Evolutionary conservation across 2,113 vertebrate species (phyloP).

Genomic region (Ctenomys sociabilis): DNA sequence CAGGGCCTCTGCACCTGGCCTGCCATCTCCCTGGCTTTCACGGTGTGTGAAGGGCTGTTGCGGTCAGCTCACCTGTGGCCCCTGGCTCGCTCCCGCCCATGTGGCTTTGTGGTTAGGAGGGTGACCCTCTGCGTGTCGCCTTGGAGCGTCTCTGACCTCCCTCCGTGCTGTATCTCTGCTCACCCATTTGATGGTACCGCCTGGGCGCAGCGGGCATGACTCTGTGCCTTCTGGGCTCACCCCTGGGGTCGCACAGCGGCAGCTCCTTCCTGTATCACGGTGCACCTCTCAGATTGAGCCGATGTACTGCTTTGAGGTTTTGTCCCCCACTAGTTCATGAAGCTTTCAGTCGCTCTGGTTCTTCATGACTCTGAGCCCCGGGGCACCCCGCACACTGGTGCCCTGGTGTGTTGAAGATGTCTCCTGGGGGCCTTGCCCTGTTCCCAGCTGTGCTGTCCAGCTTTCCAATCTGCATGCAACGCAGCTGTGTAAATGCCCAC

Average conservation of each 20-base stretch:
- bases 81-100: fast-evolving
- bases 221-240: fast-evolving
- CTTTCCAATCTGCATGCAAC: not conserved
- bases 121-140: fast-evolving
- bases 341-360: not conserved
- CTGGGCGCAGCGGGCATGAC: too few relatives aligned
- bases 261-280: not conserved
- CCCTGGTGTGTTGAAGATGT: not conserved
- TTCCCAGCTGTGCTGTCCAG: not conserved
- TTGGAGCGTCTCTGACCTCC: not conserved
- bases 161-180: fast-evolving
- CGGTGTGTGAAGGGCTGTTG: not conserved
- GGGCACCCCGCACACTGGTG: not conserved
- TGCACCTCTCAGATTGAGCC: too few relatives aligned
- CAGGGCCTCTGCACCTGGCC: fast-evolving
- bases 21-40: not conserved
- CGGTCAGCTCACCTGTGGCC: fast-evolving
- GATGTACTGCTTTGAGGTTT: not conserved
- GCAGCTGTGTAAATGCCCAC: fast-evolving
- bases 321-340: not conserved
- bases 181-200: not conserved
- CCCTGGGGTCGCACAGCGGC: fast-evolving
- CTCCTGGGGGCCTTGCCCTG: not conserved
- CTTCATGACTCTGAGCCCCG: not conserved
- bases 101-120: not conserved